These are phyloP conservation scores for Hydroisotoma schaefferi DNA, from an alignment of 2,888 invertebrate genomes.

Conservation along the genomic window DNA sequence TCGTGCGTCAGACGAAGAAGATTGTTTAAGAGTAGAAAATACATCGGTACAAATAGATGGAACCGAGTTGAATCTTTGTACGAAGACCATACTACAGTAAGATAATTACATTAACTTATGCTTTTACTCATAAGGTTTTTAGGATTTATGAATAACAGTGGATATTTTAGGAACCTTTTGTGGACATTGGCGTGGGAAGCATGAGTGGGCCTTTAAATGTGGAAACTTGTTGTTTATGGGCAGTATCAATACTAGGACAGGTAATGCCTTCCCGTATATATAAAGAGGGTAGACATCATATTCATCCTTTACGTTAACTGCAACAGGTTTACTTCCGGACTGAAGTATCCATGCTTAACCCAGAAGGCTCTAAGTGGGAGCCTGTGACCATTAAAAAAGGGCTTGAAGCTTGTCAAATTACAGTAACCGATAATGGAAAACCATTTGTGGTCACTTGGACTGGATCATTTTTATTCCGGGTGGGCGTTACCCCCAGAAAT, in stretches of 20 bases:
- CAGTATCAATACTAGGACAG: conserved; percentile 84
- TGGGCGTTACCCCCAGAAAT: conserved; percentile 75
- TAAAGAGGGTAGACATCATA: no score
- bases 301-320: background rate
- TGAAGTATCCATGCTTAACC: conserved; percentile 73
- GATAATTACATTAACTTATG: no score
- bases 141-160: background rate
- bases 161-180: conserved; percentile 72
- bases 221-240: conserved; percentile 80
- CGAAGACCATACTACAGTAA: conserved; percentile 76
- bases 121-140: no score
- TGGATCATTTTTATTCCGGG: conserved; percentile 76
- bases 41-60: conserved; percentile 88
- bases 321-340: conserved; percentile 76
- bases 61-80: conserved; percentile 84
- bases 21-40: conserved; percentile 79
- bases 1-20: conserved; percentile 83
- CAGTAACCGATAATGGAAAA: conserved; percentile 78
- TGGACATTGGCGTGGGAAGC: conserved; percentile 84
- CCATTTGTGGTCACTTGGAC: conserved; percentile 84
- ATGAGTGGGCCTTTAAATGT: conserved; percentile 66
- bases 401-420: conserved; percentile 78
- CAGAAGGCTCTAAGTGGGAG: conserved; percentile 84
- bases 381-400: conserved; percentile 71
- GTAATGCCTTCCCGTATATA: conserved; percentile 54